Evolutionary conservation across 2,888 invertebrate genomes (phyloP).

Genomic region (Volucella zonaria): DNA sequence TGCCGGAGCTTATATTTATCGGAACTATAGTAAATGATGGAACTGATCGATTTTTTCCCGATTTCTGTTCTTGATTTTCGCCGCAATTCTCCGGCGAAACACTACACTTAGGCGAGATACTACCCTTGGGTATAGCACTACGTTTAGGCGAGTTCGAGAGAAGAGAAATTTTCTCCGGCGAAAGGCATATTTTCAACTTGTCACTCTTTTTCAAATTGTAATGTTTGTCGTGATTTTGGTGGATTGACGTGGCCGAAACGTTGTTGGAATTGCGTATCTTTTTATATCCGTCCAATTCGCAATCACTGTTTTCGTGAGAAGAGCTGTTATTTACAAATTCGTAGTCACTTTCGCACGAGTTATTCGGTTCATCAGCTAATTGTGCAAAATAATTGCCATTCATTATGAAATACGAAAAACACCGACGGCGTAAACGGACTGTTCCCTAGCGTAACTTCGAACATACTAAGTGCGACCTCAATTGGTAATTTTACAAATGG

Average conservation of each 20-base stretch:
- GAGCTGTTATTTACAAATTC: conserved; percentile 61
- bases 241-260: neutral
- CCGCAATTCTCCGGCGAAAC: conserved; percentile 30
- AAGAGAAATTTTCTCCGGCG: conserved; percentile 67
- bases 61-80: conserved; percentile 44
- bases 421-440: conserved; percentile 2
- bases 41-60: conserved; percentile 28
- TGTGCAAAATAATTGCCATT: conserved; percentile 57
- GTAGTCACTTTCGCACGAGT: conserved; percentile 69
- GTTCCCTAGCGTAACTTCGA: conserved; percentile 41
- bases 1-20: conserved; percentile 70
- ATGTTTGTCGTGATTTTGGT: conserved; percentile 27
- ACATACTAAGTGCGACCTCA: conserved; percentile 66
- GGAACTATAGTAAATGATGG: conserved; percentile 76
- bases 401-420: conserved; percentile 31
- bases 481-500: conserved; percentile 64
- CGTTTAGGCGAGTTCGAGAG: conserved; percentile 46
- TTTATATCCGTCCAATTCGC: conserved; percentile 65
- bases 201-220: conserved; percentile 56
- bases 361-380: conserved; percentile 60
- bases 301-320: conserved; percentile 65
- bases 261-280: conserved; percentile 42
- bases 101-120: conserved; percentile 43
- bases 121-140: conserved; percentile 20
- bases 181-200: conserved; percentile 62